A percentile compares a stretch with the other conserved stretches of the same genome.
Evolutionary conservation across 2,888 invertebrate species (phyloP).

Genomic region (Napeogenes sylphis): DNA sequence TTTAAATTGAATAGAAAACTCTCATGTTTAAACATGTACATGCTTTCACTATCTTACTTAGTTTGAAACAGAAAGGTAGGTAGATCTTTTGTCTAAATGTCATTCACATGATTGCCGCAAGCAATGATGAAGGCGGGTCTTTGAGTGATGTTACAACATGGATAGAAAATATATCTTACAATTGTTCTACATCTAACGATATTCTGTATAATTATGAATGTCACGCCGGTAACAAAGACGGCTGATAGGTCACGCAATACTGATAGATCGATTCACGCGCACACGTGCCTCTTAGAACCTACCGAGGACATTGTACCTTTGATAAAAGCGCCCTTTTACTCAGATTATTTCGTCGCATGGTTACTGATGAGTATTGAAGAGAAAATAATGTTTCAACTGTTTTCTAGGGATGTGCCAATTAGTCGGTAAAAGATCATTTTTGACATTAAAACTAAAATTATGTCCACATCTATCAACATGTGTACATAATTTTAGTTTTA

Average conservation of each 20-base stretch:
- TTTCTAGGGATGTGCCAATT: background rate
- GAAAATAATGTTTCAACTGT: background rate
- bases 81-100: constrained; percentile 13
- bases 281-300: constrained; percentile 37
- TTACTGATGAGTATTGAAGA: constrained; percentile 1
- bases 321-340: constrained; percentile 22
- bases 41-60: constrained; percentile 1
- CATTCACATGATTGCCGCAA: constrained; percentile 12
- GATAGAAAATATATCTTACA: constrained; percentile 15
- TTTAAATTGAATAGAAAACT: too few relatives aligned
- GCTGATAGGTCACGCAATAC: constrained; percentile 59
- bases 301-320: constrained; percentile 25
- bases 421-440: too few relatives aligned
- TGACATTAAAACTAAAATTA: too few relatives aligned
- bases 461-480: too few relatives aligned
- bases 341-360: constrained; percentile 13
- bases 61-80: background rate
- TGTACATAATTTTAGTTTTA: too few relatives aligned
- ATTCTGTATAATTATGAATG: constrained; percentile 53
- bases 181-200: constrained; percentile 28
- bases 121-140: constrained; percentile 14
- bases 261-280: constrained; percentile 51
- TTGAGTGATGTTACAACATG: constrained; percentile 15
- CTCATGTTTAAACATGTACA: too few relatives aligned
- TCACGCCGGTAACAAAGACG: constrained; percentile 54